phyloP scores from a whole-genome alignment of 35 echinoderm and acorn worm genomes.

The Lytechinus pictus region DNA sequence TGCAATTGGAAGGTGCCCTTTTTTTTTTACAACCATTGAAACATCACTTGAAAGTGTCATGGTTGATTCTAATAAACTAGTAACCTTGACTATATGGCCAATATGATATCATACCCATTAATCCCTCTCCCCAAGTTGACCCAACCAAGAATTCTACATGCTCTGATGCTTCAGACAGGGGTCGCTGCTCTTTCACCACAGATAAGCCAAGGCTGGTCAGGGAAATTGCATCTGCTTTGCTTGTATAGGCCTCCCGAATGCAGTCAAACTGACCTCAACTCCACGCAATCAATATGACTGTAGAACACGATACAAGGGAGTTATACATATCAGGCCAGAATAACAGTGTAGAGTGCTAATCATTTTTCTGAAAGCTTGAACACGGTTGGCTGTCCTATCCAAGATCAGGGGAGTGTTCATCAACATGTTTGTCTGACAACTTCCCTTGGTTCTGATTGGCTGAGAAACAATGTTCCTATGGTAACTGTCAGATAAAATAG shows the following conservation, averaged over 20 bases:
- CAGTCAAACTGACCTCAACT: neutral
- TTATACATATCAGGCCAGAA: neutral
- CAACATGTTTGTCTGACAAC: no score
- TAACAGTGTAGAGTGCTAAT: neutral
- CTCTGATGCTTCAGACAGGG: neutral
- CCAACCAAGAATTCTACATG: neutral
- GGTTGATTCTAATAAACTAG: no score
- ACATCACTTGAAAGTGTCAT: no score
- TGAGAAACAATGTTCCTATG: no score
- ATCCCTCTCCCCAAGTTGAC: no score
- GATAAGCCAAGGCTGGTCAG: neutral
- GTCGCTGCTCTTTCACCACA: constrained; percentile 24
- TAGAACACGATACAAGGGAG: neutral
- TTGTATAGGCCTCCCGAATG: neutral
- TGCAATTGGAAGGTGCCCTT: no score
- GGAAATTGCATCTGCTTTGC: constrained; percentile 19
- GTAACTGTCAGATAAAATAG: no score
- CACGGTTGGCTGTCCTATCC: neutral
- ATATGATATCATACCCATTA: no score
- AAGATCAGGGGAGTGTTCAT: no score
- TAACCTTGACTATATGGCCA: no score
- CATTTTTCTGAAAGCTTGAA: neutral
- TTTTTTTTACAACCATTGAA: no score
- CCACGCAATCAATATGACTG: neutral
- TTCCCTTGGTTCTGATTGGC: no score